Evolutionary conservation across 2,113 vertebrate genomes (phyloP).

Genomic region (Chaenocephalus aceratus): DNA sequence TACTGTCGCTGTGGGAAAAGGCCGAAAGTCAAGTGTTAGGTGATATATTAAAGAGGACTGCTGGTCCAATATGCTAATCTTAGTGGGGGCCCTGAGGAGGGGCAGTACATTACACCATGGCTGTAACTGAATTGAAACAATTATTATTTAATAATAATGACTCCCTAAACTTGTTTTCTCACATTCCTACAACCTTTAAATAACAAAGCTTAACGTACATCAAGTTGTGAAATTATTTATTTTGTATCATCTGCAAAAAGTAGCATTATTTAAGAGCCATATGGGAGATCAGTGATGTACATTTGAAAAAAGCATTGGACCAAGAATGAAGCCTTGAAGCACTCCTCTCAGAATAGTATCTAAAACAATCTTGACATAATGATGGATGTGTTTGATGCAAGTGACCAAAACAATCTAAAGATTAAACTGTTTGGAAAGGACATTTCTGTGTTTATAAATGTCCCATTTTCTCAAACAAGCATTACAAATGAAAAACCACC

Average conservation of each 20-base stretch:
- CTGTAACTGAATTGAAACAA: background rate
- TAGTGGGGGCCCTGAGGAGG: constrained; percentile 3
- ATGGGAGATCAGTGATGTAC: background rate
- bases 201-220: no score
- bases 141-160: background rate
- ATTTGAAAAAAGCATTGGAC: background rate
- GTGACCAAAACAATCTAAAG: background rate
- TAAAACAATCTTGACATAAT: background rate
- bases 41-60: constrained; percentile 49
- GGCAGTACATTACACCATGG: background rate
- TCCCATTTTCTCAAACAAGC: no score
- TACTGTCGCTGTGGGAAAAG: constrained; percentile 45
- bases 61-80: constrained; percentile 51
- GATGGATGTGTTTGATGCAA: background rate
- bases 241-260: no score
- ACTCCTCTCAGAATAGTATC: background rate
- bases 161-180: no score
- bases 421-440: background rate
- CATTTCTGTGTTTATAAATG: no score
- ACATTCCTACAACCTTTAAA: background rate
- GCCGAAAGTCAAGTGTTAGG: constrained; percentile 34
- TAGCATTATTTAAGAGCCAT: no score
- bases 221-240: no score
- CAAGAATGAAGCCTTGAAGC: background rate
- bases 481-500: no score